These are phyloP conservation scores for Enoplosus armatus DNA, from an alignment of 2,797 vertebrate genomes.

Conservation along the genomic window DNA sequence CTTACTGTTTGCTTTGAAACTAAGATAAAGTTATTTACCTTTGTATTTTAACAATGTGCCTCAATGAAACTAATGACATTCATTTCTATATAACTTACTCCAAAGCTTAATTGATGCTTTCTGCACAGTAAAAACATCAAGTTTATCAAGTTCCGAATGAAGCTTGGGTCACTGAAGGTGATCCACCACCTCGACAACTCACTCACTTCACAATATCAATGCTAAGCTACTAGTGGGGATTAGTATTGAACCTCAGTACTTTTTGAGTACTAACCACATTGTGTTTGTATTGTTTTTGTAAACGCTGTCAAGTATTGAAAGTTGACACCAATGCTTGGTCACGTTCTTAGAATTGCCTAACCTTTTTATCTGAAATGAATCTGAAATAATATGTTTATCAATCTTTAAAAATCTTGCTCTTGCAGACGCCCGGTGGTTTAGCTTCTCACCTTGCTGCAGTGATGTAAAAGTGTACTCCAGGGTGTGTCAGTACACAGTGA, in stretches of 20 bases:
- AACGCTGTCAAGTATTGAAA: not conserved
- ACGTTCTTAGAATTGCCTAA: not conserved
- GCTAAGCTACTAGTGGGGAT: not conserved
- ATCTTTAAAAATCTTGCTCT: too few species aligned
- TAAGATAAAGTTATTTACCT: constrained; percentile 2
- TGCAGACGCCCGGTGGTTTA: not conserved
- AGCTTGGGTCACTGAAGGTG: not conserved
- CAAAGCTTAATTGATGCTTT: not conserved
- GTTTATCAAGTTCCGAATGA: not conserved
- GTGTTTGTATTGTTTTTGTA: not conserved
- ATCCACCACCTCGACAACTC: not conserved
- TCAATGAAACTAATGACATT: constrained; percentile 2
- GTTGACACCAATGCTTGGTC: not conserved
- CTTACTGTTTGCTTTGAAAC: not conserved
- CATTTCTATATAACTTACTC: not conserved
- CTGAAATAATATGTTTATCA: not conserved
- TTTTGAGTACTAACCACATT: not conserved
- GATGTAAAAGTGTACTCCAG: not conserved
- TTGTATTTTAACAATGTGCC: not conserved
- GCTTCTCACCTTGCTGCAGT: not conserved
- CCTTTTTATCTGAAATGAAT: too few species aligned
- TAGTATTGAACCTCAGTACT: not conserved
- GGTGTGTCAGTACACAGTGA: not conserved
- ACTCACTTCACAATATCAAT: constrained; percentile 4
- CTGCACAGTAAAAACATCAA: too few species aligned